Conservation (phyloP, 2,888 invertebrate genomes). For the Metellina segmentata region DNA sequence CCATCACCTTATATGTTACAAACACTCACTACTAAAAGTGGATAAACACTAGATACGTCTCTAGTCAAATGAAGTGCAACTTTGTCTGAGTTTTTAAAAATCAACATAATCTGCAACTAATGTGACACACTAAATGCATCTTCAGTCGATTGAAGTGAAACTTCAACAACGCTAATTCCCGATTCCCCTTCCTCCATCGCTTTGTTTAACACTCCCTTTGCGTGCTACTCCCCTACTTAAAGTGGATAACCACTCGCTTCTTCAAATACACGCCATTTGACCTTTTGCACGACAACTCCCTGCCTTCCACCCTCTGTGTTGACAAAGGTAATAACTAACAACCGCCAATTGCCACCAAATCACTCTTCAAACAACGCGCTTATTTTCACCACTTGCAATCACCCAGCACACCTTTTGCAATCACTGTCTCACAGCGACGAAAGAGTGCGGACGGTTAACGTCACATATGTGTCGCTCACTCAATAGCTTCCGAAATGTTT, state of each 20-base stretch:
- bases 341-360: constrained; percentile 30
- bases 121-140: no score
- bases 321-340: constrained; percentile 38
- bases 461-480: no score
- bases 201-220: not conserved
- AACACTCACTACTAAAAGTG: no score
- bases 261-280: constrained; percentile 27
- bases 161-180: no score
- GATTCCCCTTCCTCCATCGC: not conserved
- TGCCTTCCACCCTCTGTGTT: constrained; percentile 19
- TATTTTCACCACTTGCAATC: not conserved
- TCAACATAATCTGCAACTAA: no score
- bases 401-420: not conserved
- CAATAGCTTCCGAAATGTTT: no score
- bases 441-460: no score
- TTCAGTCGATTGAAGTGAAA: no score
- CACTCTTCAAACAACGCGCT: not conserved
- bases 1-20: no score
- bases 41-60: no score
- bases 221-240: not conserved
- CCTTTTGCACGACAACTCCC: constrained; percentile 39
- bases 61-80: no score
- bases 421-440: not conserved
- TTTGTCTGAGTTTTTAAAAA: no score
- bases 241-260: constrained; percentile 9